Base-by-base conservation (phyloP, 2,113 vertebrate species). In the Nothoprocta pentlandii region DNA sequence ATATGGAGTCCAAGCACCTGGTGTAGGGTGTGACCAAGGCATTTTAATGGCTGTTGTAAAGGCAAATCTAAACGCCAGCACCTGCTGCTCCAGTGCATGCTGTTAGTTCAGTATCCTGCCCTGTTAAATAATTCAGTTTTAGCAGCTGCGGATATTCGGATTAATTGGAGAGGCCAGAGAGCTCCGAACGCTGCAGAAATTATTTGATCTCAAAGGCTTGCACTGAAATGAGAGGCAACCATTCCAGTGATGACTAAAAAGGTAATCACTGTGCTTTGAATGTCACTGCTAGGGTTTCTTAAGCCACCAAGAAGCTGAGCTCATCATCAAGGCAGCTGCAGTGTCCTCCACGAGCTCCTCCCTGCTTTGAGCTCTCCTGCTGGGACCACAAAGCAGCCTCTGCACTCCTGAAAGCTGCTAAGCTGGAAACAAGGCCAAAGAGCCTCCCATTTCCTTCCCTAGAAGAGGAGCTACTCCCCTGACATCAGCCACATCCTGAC, bases 51-150 rank as follows among this genome's bases (percentile, higher is more conserved):
- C 42, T 1, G 3, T 26, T 74, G 76, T 64, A 80, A 68, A 92
- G 42, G 58, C 87, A 90, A 74, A 90, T 53, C 80, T 39, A 30
- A 39, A n/a, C 70, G 75, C 20, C 47, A 90, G 84, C 71, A 93
- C 83, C 90, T 94, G 93, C 36, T 87, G 85, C n/a, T 58, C 16
- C 58, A 90, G 32, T 19, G 36, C 53, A 8, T 6, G 49, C 59
- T 77, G 49, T 70, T 75, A 67, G 83, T 84, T 81, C 91, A 81
- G 87, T 79, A 87, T 41, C 26, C 80, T 93, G 10, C 79, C 83
- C 87, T 91, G 81, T 77, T 94, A 77, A 95, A 96, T 94, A 92
- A 96, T 96, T 95, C 94, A 91, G 85, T 14, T 74, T 88, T 28
- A 94, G 94, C 85, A 95, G 94, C 85, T 95, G 95, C 87, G 91